These are phyloP conservation scores for Timema podura DNA, from an alignment of 2,888 invertebrate genomes.

Conservation along the genomic window DNA sequence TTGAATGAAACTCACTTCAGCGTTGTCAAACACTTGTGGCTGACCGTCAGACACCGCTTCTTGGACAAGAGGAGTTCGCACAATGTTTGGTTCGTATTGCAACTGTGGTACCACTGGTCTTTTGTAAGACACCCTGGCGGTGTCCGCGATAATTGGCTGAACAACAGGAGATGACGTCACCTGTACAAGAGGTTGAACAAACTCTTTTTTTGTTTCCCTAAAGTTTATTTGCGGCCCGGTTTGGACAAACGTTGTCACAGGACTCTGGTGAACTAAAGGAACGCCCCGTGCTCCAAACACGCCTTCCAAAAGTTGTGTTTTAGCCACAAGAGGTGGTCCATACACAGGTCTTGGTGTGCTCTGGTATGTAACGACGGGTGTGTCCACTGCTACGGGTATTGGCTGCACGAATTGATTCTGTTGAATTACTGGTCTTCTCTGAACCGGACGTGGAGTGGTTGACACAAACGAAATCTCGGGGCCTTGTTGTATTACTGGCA, in stretches of 20 bases:
- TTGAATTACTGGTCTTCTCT: slow-evolving; percentile 10
- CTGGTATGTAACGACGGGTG: slow-evolving; percentile 13
- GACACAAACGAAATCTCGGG: not conserved
- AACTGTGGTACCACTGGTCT: too few relatives aligned
- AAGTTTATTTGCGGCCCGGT: too few relatives aligned
- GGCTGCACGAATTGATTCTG: not conserved
- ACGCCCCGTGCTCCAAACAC: not conserved
- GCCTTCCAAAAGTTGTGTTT: slow-evolving; percentile 8
- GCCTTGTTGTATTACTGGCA: not conserved
- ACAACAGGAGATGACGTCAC: not conserved
- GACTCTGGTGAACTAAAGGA: not conserved
- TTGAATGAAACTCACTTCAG: not conserved
- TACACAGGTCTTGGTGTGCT: not conserved
- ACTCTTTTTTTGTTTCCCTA: too few relatives aligned
- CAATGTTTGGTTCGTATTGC: too few relatives aligned
- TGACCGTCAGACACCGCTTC: too few relatives aligned
- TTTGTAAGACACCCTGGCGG: not conserved
- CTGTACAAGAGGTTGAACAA: too few relatives aligned
- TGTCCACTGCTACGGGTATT: not conserved
- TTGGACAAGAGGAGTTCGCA: too few relatives aligned
- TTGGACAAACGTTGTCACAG: not conserved
- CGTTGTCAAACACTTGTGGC: too few relatives aligned
- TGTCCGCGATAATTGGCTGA: not conserved
- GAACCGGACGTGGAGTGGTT: not conserved
- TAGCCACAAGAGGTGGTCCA: not conserved